A percentile compares a stretch with the other conserved stretches of the same genome.
phyloP scores from a whole-genome alignment of 2,888 invertebrate genomes.

The Andrena trimmerana region DNA sequence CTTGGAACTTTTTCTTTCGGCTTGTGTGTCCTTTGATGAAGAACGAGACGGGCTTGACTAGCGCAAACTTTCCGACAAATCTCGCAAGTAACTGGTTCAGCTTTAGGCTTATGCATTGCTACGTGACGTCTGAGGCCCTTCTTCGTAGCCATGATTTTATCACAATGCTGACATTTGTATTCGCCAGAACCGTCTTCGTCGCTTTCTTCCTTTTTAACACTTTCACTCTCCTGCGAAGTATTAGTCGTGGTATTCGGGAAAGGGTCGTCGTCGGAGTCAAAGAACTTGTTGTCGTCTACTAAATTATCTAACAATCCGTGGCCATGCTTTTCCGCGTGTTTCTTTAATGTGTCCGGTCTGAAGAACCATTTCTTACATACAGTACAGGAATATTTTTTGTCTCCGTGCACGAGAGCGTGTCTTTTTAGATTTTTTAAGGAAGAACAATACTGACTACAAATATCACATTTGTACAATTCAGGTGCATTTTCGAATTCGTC shows the following conservation, averaged over 20 bases:
- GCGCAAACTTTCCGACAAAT: conserved; percentile 83
- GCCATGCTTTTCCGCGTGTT: conserved; percentile 83
- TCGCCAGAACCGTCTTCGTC: conserved; percentile 78
- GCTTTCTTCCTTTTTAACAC: conserved; percentile 75
- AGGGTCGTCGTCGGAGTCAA: conserved; percentile 81
- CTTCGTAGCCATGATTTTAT: conserved; percentile 83
- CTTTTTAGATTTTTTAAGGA: conserved; percentile 82
- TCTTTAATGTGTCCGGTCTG: conserved; percentile 83
- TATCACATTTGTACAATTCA: conserved; percentile 82
- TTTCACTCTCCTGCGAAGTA: conserved; percentile 61
- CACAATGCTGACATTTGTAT: conserved; percentile 84
- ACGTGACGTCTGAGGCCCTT: conserved; percentile 83
- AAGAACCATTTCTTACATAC: conserved; percentile 84
- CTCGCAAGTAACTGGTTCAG: conserved; percentile 83
- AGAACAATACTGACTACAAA: conserved; percentile 82
- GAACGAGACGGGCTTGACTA: conserved; percentile 81
- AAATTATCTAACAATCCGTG: conserved; percentile 83
- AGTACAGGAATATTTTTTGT: conserved; percentile 84
- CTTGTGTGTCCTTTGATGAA: conserved; percentile 83
- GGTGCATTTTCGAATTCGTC: conserved; percentile 78
- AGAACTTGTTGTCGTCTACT: conserved; percentile 82
- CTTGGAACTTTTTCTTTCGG: conserved; percentile 83
- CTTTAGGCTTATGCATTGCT: conserved; percentile 83
- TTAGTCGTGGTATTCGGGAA: conserved; percentile 62
- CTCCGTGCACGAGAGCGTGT: conserved; percentile 82